Conservation (phyloP, 2,797 vertebrate genomes). For the Crypturellus tataupa region DNA sequence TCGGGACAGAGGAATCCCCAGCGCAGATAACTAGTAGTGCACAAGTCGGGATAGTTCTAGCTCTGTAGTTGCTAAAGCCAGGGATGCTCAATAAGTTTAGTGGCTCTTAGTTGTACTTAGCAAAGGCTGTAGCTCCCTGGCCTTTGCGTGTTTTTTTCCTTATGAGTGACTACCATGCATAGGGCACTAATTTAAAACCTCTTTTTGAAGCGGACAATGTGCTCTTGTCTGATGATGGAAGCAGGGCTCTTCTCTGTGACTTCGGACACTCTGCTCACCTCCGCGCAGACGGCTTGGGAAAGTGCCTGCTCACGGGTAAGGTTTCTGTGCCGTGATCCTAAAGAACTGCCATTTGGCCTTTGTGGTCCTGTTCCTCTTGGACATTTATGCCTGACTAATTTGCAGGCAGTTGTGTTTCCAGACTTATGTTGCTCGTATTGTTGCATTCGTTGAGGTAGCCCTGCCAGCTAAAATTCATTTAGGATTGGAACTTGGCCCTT, state of each 20-base stretch:
- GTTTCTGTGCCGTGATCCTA: neutral
- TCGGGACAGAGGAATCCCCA: neutral
- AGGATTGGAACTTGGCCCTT: neutral
- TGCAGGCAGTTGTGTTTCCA: neutral
- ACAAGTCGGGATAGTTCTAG: neutral
- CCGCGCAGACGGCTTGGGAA: constrained; percentile 83
- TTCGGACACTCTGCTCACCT: constrained; percentile 93
- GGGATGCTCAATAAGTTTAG: neutral
- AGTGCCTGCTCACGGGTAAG: constrained; percentile 87
- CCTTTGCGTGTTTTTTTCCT: neutral
- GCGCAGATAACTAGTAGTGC: neutral
- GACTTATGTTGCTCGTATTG: neutral
- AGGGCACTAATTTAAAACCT: neutral
- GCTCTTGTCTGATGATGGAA: constrained; percentile 90
- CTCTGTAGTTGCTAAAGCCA: neutral
- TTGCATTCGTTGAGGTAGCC: neutral
- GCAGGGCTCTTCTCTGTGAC: constrained; percentile 91
- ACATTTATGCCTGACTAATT: neutral
- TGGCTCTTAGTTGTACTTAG: neutral
- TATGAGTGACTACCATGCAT: neutral
- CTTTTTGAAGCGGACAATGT: constrained; percentile 91
- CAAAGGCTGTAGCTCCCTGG: neutral
- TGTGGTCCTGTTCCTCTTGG: neutral
- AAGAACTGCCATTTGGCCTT: neutral
- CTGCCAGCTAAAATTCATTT: neutral